Evolutionary conservation across 2,888 invertebrate species (phyloP).

Genomic region (Stegophylla sp.): DNA sequence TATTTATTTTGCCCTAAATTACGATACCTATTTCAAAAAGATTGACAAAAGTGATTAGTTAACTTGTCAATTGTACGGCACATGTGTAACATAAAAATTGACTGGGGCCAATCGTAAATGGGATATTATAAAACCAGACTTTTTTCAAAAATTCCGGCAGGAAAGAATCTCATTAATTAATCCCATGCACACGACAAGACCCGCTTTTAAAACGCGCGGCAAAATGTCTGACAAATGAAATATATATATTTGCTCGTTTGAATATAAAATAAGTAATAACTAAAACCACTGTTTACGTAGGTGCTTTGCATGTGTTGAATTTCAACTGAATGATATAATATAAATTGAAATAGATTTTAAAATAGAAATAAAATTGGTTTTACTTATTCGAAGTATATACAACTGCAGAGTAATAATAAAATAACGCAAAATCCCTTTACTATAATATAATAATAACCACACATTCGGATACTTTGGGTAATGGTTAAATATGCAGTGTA

Average conservation of each 20-base stretch:
- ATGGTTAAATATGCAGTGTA: too few relatives aligned
- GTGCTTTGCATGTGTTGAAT: neutral
- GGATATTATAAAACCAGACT: slow-evolving; percentile 26
- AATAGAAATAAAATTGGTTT: neutral
- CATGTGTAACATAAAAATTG: slow-evolving; percentile 47
- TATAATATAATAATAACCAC: too few relatives aligned
- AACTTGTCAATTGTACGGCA: slow-evolving; percentile 42
- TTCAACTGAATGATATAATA: neutral
- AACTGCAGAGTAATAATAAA: neutral
- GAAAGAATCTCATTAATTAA: slow-evolving; percentile 41
- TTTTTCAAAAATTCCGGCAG: slow-evolving; percentile 5
- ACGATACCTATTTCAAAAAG: neutral
- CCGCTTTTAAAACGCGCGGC: neutral
- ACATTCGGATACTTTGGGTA: too few relatives aligned
- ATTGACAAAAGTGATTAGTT: slow-evolving; percentile 50
- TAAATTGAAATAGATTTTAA: neutral
- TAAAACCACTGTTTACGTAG: neutral
- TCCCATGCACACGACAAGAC: neutral
- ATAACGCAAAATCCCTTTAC: too few relatives aligned
- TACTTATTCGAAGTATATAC: neutral
- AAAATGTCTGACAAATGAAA: slow-evolving; percentile 4
- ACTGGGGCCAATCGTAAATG: slow-evolving; percentile 8
- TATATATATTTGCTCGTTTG: neutral
- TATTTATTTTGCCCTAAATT: slow-evolving; percentile 12
- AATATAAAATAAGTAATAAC: neutral